phyloP scores from a whole-genome alignment of 2,113 vertebrate species.

The Ageneiosus marmoratus region DNA sequence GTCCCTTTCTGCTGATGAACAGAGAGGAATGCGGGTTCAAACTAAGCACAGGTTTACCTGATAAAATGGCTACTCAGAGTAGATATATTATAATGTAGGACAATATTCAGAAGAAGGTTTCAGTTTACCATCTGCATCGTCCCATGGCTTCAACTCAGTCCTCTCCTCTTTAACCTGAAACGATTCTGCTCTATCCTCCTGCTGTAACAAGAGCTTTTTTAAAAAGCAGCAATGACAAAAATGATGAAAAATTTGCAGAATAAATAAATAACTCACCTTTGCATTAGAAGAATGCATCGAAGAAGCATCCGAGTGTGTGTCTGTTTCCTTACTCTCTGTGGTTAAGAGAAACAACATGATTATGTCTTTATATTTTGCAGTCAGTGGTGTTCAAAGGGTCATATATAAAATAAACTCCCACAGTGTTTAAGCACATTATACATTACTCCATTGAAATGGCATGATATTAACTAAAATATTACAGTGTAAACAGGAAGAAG shows the following conservation, averaged over 20 bases:
- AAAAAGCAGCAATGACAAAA: neutral
- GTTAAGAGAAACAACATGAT: neutral
- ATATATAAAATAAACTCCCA: neutral
- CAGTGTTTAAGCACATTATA: neutral
- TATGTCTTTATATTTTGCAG: neutral
- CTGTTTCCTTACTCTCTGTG: conserved; percentile 14
- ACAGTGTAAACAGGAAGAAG: neutral
- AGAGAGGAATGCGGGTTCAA: neutral
- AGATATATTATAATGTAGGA: neutral
- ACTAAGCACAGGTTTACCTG: neutral
- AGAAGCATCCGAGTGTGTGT: neutral
- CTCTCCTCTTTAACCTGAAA: conserved; percentile 53
- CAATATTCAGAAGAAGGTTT: neutral
- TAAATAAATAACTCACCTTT: no score
- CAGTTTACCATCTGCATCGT: conserved; percentile 35
- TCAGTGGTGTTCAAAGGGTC: neutral
- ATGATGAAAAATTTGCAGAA: no score
- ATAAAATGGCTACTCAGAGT: neutral
- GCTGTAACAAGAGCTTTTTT: neutral
- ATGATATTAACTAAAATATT: neutral
- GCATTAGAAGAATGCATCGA: neutral
- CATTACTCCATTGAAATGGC: neutral
- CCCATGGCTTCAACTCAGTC: conserved; percentile 41
- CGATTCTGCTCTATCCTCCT: conserved; percentile 28
- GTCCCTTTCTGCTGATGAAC: neutral